phyloP scores from a whole-genome alignment of 2,113 vertebrate species.

The Sturnus vulgaris region DNA sequence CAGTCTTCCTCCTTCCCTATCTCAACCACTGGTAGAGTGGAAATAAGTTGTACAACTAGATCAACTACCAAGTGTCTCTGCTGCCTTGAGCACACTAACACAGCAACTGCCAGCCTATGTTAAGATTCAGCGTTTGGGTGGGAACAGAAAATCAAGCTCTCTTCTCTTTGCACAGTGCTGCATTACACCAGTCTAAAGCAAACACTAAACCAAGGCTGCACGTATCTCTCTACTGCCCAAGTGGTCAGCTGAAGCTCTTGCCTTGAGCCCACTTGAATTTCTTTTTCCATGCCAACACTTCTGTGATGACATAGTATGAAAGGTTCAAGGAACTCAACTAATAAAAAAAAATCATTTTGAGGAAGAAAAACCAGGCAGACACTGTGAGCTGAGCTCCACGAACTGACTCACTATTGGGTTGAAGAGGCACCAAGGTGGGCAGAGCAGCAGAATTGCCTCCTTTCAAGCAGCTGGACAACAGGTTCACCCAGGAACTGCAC shows the following conservation, averaged over 20 bases:
- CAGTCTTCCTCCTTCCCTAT: not conserved
- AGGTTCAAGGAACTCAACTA: not conserved
- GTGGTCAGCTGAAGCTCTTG: rapidly evolving
- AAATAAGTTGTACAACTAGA: not conserved
- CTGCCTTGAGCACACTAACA: not conserved
- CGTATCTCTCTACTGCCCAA: rapidly evolving
- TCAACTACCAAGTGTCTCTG: not conserved
- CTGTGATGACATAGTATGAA: not conserved
- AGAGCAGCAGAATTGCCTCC: not conserved
- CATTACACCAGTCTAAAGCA: not conserved
- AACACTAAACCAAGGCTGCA: not conserved
- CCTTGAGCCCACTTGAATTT: not conserved
- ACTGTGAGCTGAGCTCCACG: not conserved
- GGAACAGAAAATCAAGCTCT: not conserved
- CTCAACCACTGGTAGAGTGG: not conserved
- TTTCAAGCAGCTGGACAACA: not conserved
- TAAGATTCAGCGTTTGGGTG: not conserved
- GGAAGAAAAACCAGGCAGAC: not conserved
- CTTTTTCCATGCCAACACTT: not conserved
- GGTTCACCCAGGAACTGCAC: not conserved
- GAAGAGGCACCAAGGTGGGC: not conserved
- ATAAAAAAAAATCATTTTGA: not conserved
- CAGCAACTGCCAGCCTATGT: not conserved
- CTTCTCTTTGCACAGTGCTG: not conserved
- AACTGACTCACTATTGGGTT: not conserved